Evolutionary conservation across 2,888 invertebrate species (phyloP), one percentile per base, ranked within the genome.

Genomic region (Nysson spinosus): DNA sequence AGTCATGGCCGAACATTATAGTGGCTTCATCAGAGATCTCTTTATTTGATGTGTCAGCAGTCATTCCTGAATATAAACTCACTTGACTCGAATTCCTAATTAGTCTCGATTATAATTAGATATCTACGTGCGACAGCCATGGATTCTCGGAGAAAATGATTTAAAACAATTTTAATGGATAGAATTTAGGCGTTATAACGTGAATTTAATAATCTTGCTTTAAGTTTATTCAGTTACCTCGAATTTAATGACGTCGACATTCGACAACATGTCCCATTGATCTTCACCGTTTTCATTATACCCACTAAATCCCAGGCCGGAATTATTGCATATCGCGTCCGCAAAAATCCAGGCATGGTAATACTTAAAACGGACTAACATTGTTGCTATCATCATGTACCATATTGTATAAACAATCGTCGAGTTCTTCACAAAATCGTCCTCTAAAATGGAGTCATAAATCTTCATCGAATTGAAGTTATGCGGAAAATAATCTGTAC

Each of bases 291-390:
- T 89, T 43, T 90, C 89, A 80, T 93, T 92, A 84, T 93, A 95
- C 0, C 98, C 98, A 79, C 91, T 91, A 83, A 94, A 96, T 11
- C 96, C 96, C 83, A 99, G 91, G 0, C 99, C 99, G 14, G 95
- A 95, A 85, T 96, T 95, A 87, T 98, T 98, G 87, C 96, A 97
- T 74, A 98, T 94, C 0, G 96, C 96, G 87, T 99, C 99, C 4
- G 97, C 96, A 80, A 98, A 90, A 57, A 96, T 90, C 98, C 98
- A 98, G n/a, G 97, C 98, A 86, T 97, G 95, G 89, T 98, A 98
- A 89, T 98, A 98, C 89, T 97, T 97, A 88, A 94, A 94, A 72
- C 97, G 92, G 62, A 93, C 93, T 64, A 95, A 90, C 72, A 95
- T 91, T 47, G 96, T 96, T 39, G 94, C 91, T 70, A 92, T 88